Base-by-base conservation (phyloP, 2,888 invertebrate species). In the Oscheius onirici region DNA sequence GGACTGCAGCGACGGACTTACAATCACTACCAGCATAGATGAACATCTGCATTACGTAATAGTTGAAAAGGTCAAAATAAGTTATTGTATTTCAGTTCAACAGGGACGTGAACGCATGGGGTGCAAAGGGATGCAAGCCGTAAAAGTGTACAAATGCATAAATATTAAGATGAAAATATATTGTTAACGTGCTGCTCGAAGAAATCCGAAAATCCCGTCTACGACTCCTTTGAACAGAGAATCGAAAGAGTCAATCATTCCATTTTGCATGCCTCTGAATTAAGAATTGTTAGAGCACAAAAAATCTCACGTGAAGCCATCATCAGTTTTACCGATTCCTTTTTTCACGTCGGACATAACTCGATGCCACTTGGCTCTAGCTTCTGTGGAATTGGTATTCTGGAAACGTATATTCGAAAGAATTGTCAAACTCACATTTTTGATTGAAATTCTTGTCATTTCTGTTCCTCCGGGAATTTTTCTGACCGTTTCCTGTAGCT, bases 11-110 rank as follows among this genome's bases (percentile, higher is more conserved):
- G 80, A 83, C 65, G 78, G 79, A 28, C 69, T 78, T 5, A 68
- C 68, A 70, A 73, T 83, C 51, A 78, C 81, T 40, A 69, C 79
- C 20, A 82, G 80, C 8, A 75, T 82, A 61, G 69, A 71, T 54
- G 84, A 84, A 54, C 84, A 84, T 69, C 74, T 81, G 13, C 79
- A 83, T 70, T 84, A 84, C 67, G 34, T 8, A 34, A 34, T 3
- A 6, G 3, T 34, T 34, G 34, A 34, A 34, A 34, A n/a, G n/a
- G n/a, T 34, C 34, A 34, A n/a, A n/a, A n/a, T n/a, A n/a, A n/a
- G n/a, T n/a, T n/a, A n/a, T n/a, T n/a, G n/a, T n/a, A 34, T 34
- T 34, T 34, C 34, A 34, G 34, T 84, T 79, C 54, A 73, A 75
- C 10, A 52, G 77, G 15, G 78, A 81, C 66, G 72, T 82, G 44